phyloP scores from a whole-genome alignment of 2,888 invertebrate species.

The Agrotis ipsilon region DNA sequence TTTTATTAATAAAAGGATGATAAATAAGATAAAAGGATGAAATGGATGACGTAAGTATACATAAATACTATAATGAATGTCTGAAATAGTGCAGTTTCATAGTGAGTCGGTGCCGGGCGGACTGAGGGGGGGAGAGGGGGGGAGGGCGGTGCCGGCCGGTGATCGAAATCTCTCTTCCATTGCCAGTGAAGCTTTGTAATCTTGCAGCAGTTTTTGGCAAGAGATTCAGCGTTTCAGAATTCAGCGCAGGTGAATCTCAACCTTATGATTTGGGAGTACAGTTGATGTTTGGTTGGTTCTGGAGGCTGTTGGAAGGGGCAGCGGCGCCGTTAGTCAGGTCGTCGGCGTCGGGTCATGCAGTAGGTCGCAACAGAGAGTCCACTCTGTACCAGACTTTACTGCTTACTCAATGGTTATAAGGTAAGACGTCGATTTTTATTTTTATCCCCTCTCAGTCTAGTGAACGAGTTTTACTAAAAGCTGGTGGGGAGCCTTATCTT shows the following conservation, averaged over 20 bases:
- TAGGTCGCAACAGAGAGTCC: constrained; percentile 7
- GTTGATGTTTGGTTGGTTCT: constrained; percentile 27
- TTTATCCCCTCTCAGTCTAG: too few relatives aligned
- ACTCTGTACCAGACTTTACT: background rate
- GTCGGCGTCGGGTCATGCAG: constrained; percentile 30
- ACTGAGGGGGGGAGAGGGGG: constrained; percentile 7
- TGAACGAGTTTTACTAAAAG: too few relatives aligned
- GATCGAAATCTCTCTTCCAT: constrained; percentile 62
- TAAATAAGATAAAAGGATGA: too few relatives aligned
- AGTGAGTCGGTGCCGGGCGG: constrained; percentile 20
- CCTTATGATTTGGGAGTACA: constrained; percentile 19
- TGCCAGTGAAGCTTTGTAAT: constrained; percentile 65
- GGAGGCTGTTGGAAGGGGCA: constrained; percentile 33
- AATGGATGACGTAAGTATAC: too few relatives aligned
- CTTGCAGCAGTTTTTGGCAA: constrained; percentile 68
- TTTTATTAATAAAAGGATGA: too few relatives aligned
- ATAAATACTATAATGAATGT: too few relatives aligned
- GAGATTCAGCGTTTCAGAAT: constrained; percentile 14
- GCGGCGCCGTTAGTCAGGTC: constrained; percentile 47
- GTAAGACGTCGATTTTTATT: background rate
- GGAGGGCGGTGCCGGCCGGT: constrained; percentile 20
- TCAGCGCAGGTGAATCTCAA: constrained; percentile 6
- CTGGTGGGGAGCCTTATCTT: too few relatives aligned
- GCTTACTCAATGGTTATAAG: background rate
- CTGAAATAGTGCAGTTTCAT: constrained; percentile 43